Percentiles rank a stretch among this genome's conserved stretches.
phyloP scores from a whole-genome alignment of 2,888 invertebrate species.

The Xanthorhoe designata region DNA sequence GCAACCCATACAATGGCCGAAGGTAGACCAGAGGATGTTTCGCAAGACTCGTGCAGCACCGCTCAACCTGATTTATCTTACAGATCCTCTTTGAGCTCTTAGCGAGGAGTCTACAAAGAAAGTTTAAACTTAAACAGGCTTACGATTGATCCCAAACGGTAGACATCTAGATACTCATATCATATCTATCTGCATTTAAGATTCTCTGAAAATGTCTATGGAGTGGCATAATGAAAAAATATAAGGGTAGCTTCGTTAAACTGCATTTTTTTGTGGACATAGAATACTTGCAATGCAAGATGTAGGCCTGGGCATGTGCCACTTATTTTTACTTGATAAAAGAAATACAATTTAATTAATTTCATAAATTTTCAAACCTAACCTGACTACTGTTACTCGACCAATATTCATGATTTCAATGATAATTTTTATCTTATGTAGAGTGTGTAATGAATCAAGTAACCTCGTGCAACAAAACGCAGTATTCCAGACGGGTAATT shows the following conservation, averaged over 20 bases:
- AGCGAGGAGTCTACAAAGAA: neutral
- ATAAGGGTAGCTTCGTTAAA: too few relatives aligned
- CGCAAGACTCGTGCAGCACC: conserved; percentile 63
- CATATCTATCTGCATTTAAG: too few relatives aligned
- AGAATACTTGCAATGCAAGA: too few relatives aligned
- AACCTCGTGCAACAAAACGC: conserved; percentile 15
- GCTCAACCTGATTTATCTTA: conserved; percentile 52
- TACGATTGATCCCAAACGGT: neutral
- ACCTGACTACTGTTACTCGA: neutral
- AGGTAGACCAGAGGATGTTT: conserved; percentile 68
- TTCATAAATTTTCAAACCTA: neutral
- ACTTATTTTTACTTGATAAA: neutral
- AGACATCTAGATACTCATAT: neutral
- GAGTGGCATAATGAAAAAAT: too few relatives aligned
- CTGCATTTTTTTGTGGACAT: too few relatives aligned
- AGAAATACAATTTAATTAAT: neutral
- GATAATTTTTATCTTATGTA: conserved; percentile 4
- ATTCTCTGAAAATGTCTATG: neutral
- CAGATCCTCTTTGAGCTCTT: neutral
- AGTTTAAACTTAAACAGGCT: neutral
- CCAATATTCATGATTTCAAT: neutral
- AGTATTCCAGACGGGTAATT: conserved; percentile 24
- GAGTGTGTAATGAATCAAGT: conserved; percentile 22
- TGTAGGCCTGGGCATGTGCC: too few relatives aligned
- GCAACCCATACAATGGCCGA: conserved; percentile 44